These are phyloP conservation scores for Tanypteryx hageni DNA, from an alignment of 2,888 invertebrate species.

Conservation along the genomic window DNA sequence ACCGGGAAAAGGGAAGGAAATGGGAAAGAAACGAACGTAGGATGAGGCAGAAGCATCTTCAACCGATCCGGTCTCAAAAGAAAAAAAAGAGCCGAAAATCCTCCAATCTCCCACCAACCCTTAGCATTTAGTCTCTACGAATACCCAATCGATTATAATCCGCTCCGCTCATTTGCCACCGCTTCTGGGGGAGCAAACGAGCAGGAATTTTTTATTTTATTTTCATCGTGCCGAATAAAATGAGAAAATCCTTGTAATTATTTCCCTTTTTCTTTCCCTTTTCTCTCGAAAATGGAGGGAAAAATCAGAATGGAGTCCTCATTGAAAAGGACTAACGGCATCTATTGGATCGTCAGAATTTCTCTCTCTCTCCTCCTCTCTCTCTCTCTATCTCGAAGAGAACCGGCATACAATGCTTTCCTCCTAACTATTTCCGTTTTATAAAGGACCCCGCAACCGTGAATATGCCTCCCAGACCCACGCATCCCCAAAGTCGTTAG, in stretches of 20 bases:
- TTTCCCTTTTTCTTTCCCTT: too few species aligned
- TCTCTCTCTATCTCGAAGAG: not conserved
- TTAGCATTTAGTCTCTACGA: not conserved
- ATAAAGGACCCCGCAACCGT: too few species aligned
- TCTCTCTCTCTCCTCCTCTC: not conserved
- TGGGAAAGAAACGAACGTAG: not conserved
- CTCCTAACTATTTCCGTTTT: too few species aligned
- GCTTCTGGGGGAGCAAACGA: not conserved
- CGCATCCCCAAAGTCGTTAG: too few species aligned
- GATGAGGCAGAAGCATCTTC: not conserved
- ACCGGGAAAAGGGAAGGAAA: not conserved
- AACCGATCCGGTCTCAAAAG: too few species aligned
- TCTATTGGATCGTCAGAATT: not conserved
- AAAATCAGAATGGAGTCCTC: not conserved
- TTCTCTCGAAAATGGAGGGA: not conserved
- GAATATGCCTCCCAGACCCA: too few species aligned
- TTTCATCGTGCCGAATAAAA: not conserved
- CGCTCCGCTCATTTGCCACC: not conserved
- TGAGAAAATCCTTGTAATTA: too few species aligned
- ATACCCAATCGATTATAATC: not conserved
- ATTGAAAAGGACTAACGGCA: not conserved
- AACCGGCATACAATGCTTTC: not conserved
- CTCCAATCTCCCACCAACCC: not conserved
- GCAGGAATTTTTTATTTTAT: not conserved
- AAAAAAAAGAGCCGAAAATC: too few species aligned